A percentile compares a stretch with the other conserved stretches of the same genome.
These are phyloP conservation scores for Strigamia crassipes DNA, from an alignment of 2,888 invertebrate species.

Conservation along the genomic window DNA sequence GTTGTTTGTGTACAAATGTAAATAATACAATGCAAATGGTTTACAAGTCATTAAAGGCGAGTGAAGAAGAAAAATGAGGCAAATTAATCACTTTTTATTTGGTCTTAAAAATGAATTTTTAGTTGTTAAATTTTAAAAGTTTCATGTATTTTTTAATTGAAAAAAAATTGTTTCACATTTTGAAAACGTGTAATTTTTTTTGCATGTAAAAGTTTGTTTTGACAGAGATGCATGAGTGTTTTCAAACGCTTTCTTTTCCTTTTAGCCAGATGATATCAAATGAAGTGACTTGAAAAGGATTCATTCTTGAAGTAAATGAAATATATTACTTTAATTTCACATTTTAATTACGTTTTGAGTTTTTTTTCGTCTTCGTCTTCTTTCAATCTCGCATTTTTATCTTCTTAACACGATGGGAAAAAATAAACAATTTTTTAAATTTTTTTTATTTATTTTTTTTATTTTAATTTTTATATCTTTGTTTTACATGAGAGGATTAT, in stretches of 20 bases:
- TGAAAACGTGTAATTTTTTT: not conserved
- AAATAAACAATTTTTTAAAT: not conserved
- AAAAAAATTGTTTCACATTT: not conserved
- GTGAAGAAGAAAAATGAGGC: too few relatives aligned
- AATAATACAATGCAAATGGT: too few relatives aligned
- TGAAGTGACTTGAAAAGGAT: constrained; percentile 11
- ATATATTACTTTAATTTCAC: not conserved
- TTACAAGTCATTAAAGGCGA: too few relatives aligned
- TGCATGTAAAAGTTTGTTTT: not conserved
- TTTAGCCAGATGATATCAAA: not conserved
- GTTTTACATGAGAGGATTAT: not conserved
- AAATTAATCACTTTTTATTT: not conserved
- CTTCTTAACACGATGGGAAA: not conserved
- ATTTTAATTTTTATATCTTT: not conserved
- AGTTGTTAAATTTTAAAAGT: too few relatives aligned
- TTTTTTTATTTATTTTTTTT: not conserved
- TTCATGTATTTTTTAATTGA: too few relatives aligned
- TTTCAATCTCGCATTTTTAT: not conserved
- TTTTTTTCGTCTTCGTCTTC: not conserved
- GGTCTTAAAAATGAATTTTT: not conserved
- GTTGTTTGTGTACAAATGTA: too few relatives aligned
- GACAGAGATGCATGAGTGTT: constrained; percentile 2
- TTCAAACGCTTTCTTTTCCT: not conserved
- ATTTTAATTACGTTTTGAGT: not conserved
- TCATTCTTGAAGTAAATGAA: constrained; percentile 7